Evolutionary conservation across 1,140 invertebrate species (phyloP).

Genomic region (Hetaerina americana): DNA sequence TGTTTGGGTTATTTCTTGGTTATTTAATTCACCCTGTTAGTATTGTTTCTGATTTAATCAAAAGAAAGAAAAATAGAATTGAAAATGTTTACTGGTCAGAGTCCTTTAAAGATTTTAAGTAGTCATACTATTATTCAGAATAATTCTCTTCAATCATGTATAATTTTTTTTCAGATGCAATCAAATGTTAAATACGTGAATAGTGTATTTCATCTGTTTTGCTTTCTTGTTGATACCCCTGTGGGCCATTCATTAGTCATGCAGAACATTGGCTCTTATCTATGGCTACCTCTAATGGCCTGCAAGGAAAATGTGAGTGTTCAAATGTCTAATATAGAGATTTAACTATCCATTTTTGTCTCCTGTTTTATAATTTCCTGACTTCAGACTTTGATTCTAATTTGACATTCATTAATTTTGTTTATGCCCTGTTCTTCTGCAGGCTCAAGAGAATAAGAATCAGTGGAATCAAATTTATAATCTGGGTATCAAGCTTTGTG

Average conservation of each 20-base stretch:
- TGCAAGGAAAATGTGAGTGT: background rate
- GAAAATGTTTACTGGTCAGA: no score
- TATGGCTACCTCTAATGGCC: background rate
- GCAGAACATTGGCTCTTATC: background rate
- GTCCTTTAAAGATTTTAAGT: no score
- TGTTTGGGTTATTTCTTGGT: no score
- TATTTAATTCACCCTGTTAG: no score
- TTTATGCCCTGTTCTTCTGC: background rate
- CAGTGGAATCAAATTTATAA: background rate
- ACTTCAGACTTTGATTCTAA: no score
- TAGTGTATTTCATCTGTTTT: background rate
- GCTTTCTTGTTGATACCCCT: background rate
- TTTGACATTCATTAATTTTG: background rate
- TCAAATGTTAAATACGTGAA: background rate
- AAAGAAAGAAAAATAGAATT: no score
- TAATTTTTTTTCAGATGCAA: background rate
- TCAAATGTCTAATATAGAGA: background rate
- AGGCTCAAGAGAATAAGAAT: background rate
- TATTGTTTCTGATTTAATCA: no score
- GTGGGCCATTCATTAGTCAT: background rate
- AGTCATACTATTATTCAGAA: no score
- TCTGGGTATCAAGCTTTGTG: background rate
- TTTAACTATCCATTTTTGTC: background rate
- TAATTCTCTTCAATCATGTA: no score
- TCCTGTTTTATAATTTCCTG: background rate